Percentiles rank a stretch among this genome's conserved stretches.
Evolutionary conservation across 2,888 invertebrate genomes (phyloP).

Genomic region (Athalia rosae): DNA sequence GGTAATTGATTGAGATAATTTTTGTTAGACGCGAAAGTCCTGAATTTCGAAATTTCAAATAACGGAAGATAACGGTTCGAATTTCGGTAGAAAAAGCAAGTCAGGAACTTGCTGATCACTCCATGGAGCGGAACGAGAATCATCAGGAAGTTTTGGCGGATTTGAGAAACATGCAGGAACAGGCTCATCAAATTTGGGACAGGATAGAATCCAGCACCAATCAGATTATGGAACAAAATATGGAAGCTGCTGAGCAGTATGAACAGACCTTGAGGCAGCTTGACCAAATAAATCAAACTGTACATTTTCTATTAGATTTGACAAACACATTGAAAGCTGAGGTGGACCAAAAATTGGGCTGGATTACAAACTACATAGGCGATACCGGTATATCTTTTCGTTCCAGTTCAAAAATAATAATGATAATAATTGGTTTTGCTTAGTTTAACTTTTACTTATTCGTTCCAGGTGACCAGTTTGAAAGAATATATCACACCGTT

Average conservation of each 20-base stretch:
- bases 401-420: not conserved
- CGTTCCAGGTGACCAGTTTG: slow-evolving; percentile 66
- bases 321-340: slow-evolving; percentile 66
- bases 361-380: slow-evolving; percentile 68
- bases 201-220: slow-evolving; percentile 74
- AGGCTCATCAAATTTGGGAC: slow-evolving; percentile 76
- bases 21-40: too few species aligned
- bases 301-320: slow-evolving; percentile 69
- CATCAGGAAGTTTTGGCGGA: slow-evolving; percentile 77
- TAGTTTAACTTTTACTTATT: not conserved
- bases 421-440: too few species aligned
- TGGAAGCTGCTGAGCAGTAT: slow-evolving; percentile 74
- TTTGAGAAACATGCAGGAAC: slow-evolving; percentile 75
- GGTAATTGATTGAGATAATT: slow-evolving; percentile 63
- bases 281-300: slow-evolving; percentile 75
- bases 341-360: slow-evolving; percentile 68
- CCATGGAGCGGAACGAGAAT: slow-evolving; percentile 73
- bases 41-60: slow-evolving; percentile 34
- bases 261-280: slow-evolving; percentile 75
- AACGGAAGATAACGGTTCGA: not conserved
- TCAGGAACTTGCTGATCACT: slow-evolving; percentile 74
- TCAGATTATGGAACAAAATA: slow-evolving; percentile 74
- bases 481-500: slow-evolving; percentile 61
- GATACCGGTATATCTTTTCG: slow-evolving; percentile 61
- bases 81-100: slow-evolving; percentile 73